Evolutionary conservation across 2,888 invertebrate genomes (phyloP).

Genomic region (Dyspetes luteomarginatus): DNA sequence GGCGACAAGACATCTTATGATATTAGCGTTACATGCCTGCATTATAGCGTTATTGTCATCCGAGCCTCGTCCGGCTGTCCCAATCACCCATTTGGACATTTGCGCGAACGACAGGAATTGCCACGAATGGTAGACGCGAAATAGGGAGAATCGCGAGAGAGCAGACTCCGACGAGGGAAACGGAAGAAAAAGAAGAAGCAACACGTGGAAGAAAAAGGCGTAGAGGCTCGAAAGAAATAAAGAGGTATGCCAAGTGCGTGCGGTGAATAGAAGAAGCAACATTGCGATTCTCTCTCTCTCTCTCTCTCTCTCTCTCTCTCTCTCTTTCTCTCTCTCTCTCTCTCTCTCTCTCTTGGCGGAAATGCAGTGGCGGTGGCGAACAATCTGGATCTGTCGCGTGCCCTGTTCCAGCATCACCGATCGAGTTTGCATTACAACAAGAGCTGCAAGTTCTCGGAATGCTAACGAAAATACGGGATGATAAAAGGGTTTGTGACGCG

Average conservation of each 20-base stretch:
- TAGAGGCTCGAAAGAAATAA: neutral
- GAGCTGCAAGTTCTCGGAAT: constrained; percentile 10
- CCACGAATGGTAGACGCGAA: constrained; percentile 15
- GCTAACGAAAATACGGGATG: neutral
- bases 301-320: too few relatives aligned
- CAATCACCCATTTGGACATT: neutral
- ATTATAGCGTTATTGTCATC: neutral
- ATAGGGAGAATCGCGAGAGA: constrained; percentile 38
- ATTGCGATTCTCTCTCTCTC: neutral
- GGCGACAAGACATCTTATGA: neutral
- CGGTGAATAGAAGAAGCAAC: neutral
- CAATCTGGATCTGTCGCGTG: constrained; percentile 77
- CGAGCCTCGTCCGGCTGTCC: neutral
- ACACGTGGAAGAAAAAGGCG: neutral
- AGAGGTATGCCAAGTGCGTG: neutral
- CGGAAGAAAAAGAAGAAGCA: constrained; percentile 2
- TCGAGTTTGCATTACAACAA: neutral
- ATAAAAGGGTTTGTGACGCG: constrained; percentile 33
- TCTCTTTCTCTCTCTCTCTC: too few relatives aligned
- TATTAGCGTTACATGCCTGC: too few relatives aligned
- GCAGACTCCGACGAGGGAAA: neutral
- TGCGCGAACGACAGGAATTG: neutral
- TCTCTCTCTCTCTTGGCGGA: neutral
- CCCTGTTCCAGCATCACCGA: constrained; percentile 59
- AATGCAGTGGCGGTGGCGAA: constrained; percentile 1